Conservation (phyloP, 2,888 invertebrate species). For the Parascotia fuliginaria region DNA sequence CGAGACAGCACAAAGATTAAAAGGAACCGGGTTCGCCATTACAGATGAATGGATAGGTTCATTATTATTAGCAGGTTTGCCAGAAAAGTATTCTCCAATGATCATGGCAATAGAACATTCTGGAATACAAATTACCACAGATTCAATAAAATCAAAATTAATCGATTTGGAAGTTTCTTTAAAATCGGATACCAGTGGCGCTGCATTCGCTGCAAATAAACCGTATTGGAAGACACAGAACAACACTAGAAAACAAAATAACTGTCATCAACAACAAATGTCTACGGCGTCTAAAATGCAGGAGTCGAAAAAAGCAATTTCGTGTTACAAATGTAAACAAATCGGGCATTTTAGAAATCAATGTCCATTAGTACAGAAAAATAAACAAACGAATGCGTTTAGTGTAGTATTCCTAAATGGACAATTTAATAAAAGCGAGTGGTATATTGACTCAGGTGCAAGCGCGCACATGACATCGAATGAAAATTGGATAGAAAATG, state of each 20-base stretch:
- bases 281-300: neutral
- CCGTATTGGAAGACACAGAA: neutral
- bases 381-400: neutral
- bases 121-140: slow-evolving; percentile 6
- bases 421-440: neutral
- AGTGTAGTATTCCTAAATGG: neutral
- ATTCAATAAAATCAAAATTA: slow-evolving; percentile 1
- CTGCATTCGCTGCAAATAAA: neutral
- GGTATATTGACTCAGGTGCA: neutral
- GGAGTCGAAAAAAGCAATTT: neutral
- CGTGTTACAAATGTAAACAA: neutral
- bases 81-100: slow-evolving; percentile 2
- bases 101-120: slow-evolving; percentile 9
- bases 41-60: slow-evolving; percentile 4
- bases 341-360: neutral
- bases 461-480: slow-evolving; percentile 9
- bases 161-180: neutral
- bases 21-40: slow-evolving; percentile 22
- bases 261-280: too few relatives aligned
- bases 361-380: neutral
- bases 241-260: neutral
- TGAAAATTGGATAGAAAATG: slow-evolving; percentile 11
- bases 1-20: neutral
- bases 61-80: slow-evolving; percentile 6
- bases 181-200: neutral